A percentile compares a stretch with the other conserved stretches of the same genome.
phyloP scores from a whole-genome alignment of 2,113 vertebrate species.

The Tragelaphus imberbis region DNA sequence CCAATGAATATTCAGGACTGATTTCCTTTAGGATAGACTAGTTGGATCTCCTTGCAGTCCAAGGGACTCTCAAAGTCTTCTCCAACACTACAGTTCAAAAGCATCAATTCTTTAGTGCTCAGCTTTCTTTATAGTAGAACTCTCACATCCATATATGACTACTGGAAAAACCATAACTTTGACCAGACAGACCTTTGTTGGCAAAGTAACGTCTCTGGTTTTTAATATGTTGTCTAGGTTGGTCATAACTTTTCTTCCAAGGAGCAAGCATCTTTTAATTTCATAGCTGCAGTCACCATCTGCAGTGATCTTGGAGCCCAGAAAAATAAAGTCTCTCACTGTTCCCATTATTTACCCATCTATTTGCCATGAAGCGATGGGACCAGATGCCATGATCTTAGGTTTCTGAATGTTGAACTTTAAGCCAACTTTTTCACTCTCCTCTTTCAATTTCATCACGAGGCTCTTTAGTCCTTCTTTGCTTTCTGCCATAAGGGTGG shows the following conservation, averaged over 20 bases:
- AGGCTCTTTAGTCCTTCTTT: neutral
- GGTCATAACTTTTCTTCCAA: neutral
- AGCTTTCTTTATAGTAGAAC: neutral
- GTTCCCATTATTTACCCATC: neutral
- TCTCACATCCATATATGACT: neutral
- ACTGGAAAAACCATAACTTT: neutral
- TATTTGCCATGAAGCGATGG: neutral
- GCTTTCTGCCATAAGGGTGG: neutral
- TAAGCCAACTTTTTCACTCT: neutral
- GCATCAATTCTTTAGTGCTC: accelerated
- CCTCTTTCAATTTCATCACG: neutral
- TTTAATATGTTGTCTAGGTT: neutral
- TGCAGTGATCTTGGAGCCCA: neutral
- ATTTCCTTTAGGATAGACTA: neutral
- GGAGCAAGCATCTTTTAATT: neutral
- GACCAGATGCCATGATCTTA: neutral
- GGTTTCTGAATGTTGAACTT: neutral
- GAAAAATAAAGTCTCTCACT: neutral
- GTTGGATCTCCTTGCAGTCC: neutral
- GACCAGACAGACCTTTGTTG: neutral
- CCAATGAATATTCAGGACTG: neutral
- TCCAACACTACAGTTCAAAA: neutral
- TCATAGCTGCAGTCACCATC: neutral
- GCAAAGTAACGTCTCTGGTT: neutral
- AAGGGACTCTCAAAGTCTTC: neutral